These are phyloP conservation scores for Agrochola circellaris DNA, from an alignment of 2,888 invertebrate species.

Conservation along the genomic window DNA sequence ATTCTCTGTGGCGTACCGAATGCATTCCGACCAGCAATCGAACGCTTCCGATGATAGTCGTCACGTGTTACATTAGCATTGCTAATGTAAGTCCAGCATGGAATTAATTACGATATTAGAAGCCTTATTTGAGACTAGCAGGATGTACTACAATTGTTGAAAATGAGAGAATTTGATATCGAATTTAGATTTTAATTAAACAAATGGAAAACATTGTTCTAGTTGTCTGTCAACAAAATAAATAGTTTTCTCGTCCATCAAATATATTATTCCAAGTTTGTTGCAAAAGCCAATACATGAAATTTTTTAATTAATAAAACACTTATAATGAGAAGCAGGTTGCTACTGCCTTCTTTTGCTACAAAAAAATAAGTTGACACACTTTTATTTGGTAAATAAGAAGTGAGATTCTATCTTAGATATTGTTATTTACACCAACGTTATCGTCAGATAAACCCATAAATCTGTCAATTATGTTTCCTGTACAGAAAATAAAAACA, in stretches of 20 bases:
- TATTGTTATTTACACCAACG: conserved; percentile 6
- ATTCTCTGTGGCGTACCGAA: conserved; percentile 56
- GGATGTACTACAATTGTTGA: neutral
- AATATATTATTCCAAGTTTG: too few species aligned
- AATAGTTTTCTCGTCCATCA: too few species aligned
- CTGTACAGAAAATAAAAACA: conserved; percentile 21
- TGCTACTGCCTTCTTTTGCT: too few species aligned
- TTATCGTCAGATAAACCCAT: conserved; percentile 29
- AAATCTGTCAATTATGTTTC: conserved; percentile 51
- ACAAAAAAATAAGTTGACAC: neutral
- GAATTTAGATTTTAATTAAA: too few species aligned
- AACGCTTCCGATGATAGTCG: conserved; percentile 56
- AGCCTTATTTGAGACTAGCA: conserved; percentile 49
- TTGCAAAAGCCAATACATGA: neutral
- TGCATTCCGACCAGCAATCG: conserved; percentile 55
- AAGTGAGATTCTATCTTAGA: neutral
- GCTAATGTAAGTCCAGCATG: conserved; percentile 60
- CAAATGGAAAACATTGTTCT: too few species aligned
- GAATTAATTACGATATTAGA: conserved; percentile 65
- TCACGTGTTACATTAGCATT: conserved; percentile 64
- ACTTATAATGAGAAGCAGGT: too few species aligned
- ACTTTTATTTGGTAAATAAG: neutral
- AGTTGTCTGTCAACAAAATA: too few species aligned
- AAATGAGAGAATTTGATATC: too few species aligned
- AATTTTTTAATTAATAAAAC: too few species aligned